Conservation (phyloP, 1,140 invertebrate species). For the Rhopalosiphum padi region DNA sequence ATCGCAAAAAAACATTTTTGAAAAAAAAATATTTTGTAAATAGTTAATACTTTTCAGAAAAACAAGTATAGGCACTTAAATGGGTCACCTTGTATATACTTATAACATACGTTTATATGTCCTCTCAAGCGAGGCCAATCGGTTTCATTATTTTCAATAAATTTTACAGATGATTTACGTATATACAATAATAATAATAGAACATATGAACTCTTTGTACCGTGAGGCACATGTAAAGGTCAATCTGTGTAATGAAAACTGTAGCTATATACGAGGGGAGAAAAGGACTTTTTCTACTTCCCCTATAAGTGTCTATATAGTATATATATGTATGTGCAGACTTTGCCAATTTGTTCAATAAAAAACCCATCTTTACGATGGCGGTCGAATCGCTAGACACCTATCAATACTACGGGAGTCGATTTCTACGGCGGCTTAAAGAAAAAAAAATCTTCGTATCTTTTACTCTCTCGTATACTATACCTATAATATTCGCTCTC, state of each 20-base stretch:
- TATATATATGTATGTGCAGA: background rate
- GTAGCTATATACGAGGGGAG: background rate
- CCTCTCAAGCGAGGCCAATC: background rate
- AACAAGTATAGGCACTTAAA: background rate
- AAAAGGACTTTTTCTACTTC: background rate
- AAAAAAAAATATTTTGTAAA: background rate
- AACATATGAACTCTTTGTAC: background rate
- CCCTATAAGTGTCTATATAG: background rate
- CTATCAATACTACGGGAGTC: background rate
- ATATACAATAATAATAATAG: background rate
- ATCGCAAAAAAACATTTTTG: background rate
- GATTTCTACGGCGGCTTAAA: background rate
- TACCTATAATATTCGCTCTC: background rate
- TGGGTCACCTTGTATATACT: background rate
- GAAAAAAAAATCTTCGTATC: background rate
- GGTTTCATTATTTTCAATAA: background rate
- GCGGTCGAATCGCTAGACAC: background rate
- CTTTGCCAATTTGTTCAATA: conserved; percentile 22
- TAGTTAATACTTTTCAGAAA: background rate
- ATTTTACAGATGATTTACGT: background rate
- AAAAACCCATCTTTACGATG: conserved; percentile 1
- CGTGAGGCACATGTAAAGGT: background rate
- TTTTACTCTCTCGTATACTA: background rate
- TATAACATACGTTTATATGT: background rate
- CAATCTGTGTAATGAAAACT: conserved; percentile 3